Percentiles rank a stretch among this genome's conserved stretches.
These are phyloP conservation scores for Montipora sp. DNA, from an alignment of 64 coral and sea anemone genomes.

Conservation along the genomic window DNA sequence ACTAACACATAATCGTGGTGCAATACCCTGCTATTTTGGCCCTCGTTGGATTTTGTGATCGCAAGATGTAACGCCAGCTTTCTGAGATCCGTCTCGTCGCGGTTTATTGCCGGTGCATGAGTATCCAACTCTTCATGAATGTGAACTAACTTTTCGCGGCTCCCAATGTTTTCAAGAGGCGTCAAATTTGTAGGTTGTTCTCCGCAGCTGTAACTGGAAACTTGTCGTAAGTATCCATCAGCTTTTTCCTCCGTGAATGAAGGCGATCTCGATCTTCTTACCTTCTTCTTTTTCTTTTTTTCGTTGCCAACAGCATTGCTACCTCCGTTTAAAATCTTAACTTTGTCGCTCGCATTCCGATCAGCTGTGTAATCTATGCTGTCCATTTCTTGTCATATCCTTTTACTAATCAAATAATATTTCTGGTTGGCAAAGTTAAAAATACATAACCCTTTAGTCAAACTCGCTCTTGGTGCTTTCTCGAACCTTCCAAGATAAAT, in stretches of 20 bases:
- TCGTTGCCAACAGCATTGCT: background rate
- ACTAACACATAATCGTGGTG: slow-evolving; percentile 94
- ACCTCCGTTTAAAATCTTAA: slow-evolving; percentile 37
- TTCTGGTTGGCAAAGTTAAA: too few species aligned
- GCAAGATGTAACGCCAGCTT: slow-evolving; percentile 83
- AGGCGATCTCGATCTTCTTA: slow-evolving; percentile 18
- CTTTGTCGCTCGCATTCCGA: slow-evolving; percentile 4
- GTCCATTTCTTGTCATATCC: background rate
- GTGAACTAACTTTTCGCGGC: slow-evolving; percentile 26
- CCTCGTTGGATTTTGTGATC: slow-evolving; percentile 50
- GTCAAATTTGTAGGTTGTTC: background rate
- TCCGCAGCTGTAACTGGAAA: slow-evolving; percentile 43
- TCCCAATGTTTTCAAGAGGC: slow-evolving; percentile 16
- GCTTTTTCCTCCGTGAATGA: background rate
- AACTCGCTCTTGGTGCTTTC: too few species aligned
- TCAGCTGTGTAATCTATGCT: background rate
- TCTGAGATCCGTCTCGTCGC: slow-evolving; percentile 68
- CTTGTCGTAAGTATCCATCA: slow-evolving; percentile 5
- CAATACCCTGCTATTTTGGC: slow-evolving; percentile 38
- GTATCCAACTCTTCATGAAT: slow-evolving; percentile 53
- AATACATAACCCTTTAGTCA: too few species aligned
- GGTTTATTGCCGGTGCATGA: background rate
- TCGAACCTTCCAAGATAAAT: too few species aligned
- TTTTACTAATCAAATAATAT: background rate
- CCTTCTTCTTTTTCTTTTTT: slow-evolving; percentile 68